A percentile compares a stretch with the other conserved stretches of the same genome.
These are phyloP conservation scores for Podarcis siculus DNA, from an alignment of 2,797 vertebrate genomes.

Conservation along the genomic window DNA sequence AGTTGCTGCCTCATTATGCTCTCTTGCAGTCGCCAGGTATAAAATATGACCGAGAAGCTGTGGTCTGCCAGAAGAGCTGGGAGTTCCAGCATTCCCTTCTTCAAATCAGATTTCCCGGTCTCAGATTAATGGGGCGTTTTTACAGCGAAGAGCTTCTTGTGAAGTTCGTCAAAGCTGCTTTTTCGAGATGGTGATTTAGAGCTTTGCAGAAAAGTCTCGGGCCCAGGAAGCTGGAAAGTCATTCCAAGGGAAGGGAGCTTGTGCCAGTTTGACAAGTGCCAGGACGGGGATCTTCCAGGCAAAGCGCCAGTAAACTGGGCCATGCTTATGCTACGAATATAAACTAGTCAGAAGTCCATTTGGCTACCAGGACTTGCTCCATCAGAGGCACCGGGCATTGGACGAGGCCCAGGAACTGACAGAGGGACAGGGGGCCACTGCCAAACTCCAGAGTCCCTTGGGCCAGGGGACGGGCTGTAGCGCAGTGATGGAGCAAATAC, in stretches of 20 bases:
- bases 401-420: not conserved
- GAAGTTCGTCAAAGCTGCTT: too few relatives aligned
- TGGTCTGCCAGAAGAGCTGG: not conserved
- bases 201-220: not conserved
- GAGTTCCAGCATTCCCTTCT: not conserved
- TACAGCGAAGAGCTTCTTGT: too few relatives aligned
- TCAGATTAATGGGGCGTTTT: not conserved
- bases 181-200: not conserved
- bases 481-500: not conserved
- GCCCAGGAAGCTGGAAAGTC: not conserved
- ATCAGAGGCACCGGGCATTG: not conserved
- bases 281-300: not conserved
- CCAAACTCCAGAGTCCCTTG: not conserved
- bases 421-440: not conserved
- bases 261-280: not conserved
- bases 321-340: not conserved
- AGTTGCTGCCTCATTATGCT: too few relatives aligned
- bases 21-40: not conserved
- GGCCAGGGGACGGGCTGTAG: not conserved
- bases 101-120: not conserved
- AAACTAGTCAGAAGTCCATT: not conserved
- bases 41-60: not conserved
- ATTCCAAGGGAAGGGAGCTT: not conserved
- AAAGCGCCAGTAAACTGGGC: not conserved
- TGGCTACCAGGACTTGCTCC: not conserved